Evolutionary conservation across 2,797 vertebrate genomes (phyloP).

Genomic region (Chiropotes sagulatus): DNA sequence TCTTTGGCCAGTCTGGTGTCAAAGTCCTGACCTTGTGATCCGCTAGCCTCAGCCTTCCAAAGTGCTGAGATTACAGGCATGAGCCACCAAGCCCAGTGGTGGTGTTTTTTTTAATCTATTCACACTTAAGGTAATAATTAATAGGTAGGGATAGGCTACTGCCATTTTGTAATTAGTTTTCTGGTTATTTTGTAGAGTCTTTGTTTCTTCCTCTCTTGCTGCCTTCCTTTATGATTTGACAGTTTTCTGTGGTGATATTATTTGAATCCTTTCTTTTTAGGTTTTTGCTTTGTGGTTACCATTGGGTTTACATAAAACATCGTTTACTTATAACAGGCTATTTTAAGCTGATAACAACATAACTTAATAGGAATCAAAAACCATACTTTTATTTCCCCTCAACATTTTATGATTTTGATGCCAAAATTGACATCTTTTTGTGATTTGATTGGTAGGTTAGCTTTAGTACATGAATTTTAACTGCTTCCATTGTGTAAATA

Average conservation of each 20-base stretch:
- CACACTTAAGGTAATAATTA: not conserved
- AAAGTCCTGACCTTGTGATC: no score
- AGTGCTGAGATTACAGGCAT: no score
- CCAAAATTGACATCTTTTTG: not conserved
- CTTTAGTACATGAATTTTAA: not conserved
- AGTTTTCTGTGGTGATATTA: not conserved
- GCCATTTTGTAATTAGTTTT: not conserved
- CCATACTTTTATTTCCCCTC: not conserved
- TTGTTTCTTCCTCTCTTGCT: not conserved
- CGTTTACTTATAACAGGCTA: not conserved
- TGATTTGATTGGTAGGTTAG: not conserved
- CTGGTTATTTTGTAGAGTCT: not conserved
- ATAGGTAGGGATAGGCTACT: not conserved
- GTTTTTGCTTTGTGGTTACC: not conserved
- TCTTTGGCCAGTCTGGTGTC: no score
- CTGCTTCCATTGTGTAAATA: not conserved
- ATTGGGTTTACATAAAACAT: not conserved
- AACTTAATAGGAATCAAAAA: not conserved
- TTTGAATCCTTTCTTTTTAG: not conserved
- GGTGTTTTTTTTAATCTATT: not conserved
- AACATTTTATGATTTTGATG: not conserved
- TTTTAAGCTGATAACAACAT: not conserved
- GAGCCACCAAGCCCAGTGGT: no score
- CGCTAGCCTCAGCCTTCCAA: no score
- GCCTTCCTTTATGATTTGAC: not conserved